Evolutionary conservation across 2,113 vertebrate species (phyloP), one percentile per base, ranked within the genome.

Genomic region (Trochalopteron elliotii): DNA sequence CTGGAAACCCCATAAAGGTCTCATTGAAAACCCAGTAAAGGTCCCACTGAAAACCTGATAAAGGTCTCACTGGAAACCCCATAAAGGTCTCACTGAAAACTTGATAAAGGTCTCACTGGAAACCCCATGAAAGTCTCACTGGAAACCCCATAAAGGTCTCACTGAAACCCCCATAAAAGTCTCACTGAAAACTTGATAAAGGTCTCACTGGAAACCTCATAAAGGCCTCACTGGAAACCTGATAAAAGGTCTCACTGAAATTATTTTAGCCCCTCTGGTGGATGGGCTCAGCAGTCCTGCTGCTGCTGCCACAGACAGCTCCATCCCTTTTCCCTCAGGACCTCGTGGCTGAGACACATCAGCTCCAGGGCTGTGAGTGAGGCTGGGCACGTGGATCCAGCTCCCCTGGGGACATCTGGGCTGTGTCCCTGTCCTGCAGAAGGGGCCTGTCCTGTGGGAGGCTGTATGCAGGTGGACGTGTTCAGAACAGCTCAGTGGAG

Each of bases 251-350:
- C 42, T 35, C 33, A 7, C 39, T 25, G 71, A 14, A 42, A 57
- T 21, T 5, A 12, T 9, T 50, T 11, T 1, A 50, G 10, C 21
- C 17, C 4, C 1, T 2, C 4, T 15, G 15, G 27, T 5, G 65
- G 39, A 24, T 3, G 44, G 76, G 69, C 47, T 28, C 44, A 52
- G 84, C 52, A 19, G 2, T 2, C 15, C 50, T 28, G 40, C 8
- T 6, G 30, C 86, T 71, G 14, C 37, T 22, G 17, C 5, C 28
- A 42, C 33, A 1, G 2, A 10, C 64, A 42, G 45, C 9, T 35
- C 18, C 15, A 3, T 3, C 9, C 6, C 0, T 11, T 33, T 28
- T 9, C 1, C 4, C 87, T 31, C 23, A 2, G 57, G 22, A 33
- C 30, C 37, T 15, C 4, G 9, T 17, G 78, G 39, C 0, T 7